Percentiles rank a stretch among this genome's conserved stretches.
Evolutionary conservation across 2,888 invertebrate genomes (phyloP).

Genomic region (Sinohyriopsis cumingii): DNA sequence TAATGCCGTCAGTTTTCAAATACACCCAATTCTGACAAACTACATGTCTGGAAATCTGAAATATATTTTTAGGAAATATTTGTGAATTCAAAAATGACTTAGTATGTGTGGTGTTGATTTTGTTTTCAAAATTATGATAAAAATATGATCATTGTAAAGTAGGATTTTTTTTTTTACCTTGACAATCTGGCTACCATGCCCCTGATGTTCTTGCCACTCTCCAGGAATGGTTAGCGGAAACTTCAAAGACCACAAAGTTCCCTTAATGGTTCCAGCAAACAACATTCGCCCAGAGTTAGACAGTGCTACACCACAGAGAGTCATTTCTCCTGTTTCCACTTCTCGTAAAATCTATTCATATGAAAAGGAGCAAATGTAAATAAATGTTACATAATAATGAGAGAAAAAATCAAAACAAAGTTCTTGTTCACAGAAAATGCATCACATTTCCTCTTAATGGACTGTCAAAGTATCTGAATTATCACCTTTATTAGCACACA

Average conservation of each 20-base stretch:
- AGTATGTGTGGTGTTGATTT: too few relatives aligned
- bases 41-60: too few relatives aligned
- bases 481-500: too few relatives aligned
- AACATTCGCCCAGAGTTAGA: constrained; percentile 87
- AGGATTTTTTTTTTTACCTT: constrained; percentile 67
- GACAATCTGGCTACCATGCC: constrained; percentile 75
- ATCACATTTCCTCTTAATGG: too few relatives aligned
- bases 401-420: constrained; percentile 1
- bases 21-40: too few relatives aligned
- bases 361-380: background rate
- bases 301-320: constrained; percentile 78
- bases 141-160: too few relatives aligned
- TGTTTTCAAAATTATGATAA: too few relatives aligned
- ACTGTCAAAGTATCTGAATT: too few relatives aligned
- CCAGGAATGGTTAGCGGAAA: constrained; percentile 82
- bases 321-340: constrained; percentile 69
- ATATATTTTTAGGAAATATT: too few relatives aligned
- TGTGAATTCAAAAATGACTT: too few relatives aligned
- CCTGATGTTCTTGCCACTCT: constrained; percentile 73
- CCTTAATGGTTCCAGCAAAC: constrained; percentile 85
- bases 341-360: constrained; percentile 67
- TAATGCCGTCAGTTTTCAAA: too few relatives aligned
- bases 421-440: too few relatives aligned
- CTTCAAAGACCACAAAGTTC: constrained; percentile 84
- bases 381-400: background rate